These are phyloP conservation scores for Xenopus tropicalis DNA, from an alignment of 2,113 vertebrate species.

Conservation along the genomic window UCB_Xtro_10.0 CM004443.2:88238001-88238500, in stretches of 20 bases:
- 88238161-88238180: constrained; percentile 84
- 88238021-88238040: constrained; percentile 67
- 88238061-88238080: constrained; percentile 61
- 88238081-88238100: constrained; percentile 87
- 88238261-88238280: constrained; percentile 74
- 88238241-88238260: constrained; percentile 67
- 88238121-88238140: constrained; percentile 74
- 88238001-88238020: constrained; percentile 62
- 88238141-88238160: constrained; percentile 76
- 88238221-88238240: constrained; percentile 69
- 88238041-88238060: constrained; percentile 79
- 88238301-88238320: constrained; percentile 86
- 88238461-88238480: constrained; percentile 13
- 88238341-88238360: constrained; percentile 76
- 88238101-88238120: constrained; percentile 74
- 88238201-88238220: constrained; percentile 70
- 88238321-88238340: constrained; percentile 81
- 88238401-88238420: constrained; percentile 88
- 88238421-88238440: constrained; percentile 71
- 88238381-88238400: constrained; percentile 74
- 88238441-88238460: constrained; percentile 48
- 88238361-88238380: constrained; percentile 72
- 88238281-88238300: constrained; percentile 92
- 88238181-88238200: constrained; percentile 87
- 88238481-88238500: neutral